Evolutionary conservation across 2,113 vertebrate species (phyloP).

Genomic region (Bufo bufo): DNA sequence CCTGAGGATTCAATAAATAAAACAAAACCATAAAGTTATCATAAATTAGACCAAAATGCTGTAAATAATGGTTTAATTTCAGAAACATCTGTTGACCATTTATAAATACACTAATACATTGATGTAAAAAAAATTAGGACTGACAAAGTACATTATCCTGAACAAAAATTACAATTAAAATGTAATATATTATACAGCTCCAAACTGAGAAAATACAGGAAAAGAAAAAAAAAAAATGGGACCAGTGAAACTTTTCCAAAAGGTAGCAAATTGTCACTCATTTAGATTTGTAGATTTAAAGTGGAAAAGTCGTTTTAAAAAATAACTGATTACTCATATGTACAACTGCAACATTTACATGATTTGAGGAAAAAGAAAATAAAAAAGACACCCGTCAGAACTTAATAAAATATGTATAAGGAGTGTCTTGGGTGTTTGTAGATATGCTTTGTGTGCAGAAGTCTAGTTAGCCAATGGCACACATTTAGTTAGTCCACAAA

Average conservation of each 20-base stretch:
- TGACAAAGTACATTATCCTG: slow-evolving; percentile 76
- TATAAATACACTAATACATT: slow-evolving; percentile 84
- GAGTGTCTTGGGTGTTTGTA: not conserved
- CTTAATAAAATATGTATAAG: slow-evolving; percentile 13
- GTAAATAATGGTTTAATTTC: slow-evolving; percentile 85
- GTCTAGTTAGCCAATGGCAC: not conserved
- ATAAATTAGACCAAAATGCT: slow-evolving; percentile 54
- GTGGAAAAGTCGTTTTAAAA: slow-evolving; percentile 7
- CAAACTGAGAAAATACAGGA: not conserved
- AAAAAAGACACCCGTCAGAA: not conserved
- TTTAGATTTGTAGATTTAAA: slow-evolving; percentile 11
- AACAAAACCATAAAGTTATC: not conserved
- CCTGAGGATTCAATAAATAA: not conserved
- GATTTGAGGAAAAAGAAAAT: not conserved
- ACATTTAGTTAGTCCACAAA: slow-evolving; percentile 8
- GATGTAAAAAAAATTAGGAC: slow-evolving; percentile 75
- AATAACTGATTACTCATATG: not conserved
- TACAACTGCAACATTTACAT: slow-evolving; percentile 8
- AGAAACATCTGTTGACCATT: slow-evolving; percentile 78
- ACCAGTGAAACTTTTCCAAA: not conserved
- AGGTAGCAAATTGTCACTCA: not conserved
- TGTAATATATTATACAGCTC: slow-evolving; percentile 39
- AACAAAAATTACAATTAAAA: slow-evolving; percentile 65
- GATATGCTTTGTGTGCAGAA: slow-evolving; percentile 26
- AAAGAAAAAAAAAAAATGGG: not conserved